Base-by-base conservation (phyloP, 2,888 invertebrate genomes). In the Synergus gifuensis region DNA sequence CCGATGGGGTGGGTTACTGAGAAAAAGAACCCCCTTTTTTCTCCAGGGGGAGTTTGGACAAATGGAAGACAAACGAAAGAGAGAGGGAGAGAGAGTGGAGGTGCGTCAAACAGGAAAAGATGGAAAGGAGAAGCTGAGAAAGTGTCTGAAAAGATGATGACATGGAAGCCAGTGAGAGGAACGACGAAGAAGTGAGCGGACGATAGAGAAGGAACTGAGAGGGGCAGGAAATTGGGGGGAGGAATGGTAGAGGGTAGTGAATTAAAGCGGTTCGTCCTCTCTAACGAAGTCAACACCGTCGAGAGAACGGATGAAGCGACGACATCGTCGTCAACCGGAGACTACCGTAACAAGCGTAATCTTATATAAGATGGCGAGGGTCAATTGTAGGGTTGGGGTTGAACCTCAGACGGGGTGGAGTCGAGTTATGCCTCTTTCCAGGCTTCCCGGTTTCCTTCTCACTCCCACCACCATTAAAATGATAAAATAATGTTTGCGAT, bases 401-500 rank as follows among this genome's bases (percentile, higher is more conserved):
- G 73, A 54, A 73, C 76, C 76, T 42, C 62, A 76, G 44, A 77
- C 63, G 9, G 18, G 40, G 82, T 66, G 80, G 79, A 69, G 63
- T 81, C 60, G 76, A 79, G 82, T 80, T 73, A 69, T 78, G 69
- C 79, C 54, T 66, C 76, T 36, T 78, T 76, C 76, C n/a, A 8
- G 67, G 46, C 18, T 40, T 46, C 44, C 76, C 36, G 49, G 54
- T 36, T 80, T 80, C 36, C 76, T 79, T 46, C 76, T 46, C 63
- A 40, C 78, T 63, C 76, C 60, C 84, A 83, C 82, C 85, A 85
- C 90, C 87, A 90, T 90, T 91, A 89, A 90, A 91, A 91, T 91
- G 90, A 91, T 91, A 89, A 90, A 91, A 91, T 89, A 91, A 91
- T 90, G 89, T 91, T 91, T 91, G 91, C 90, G 85, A 87, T 89